A percentile compares a stretch with the other conserved stretches of the same genome.
These are phyloP conservation scores for Arnoldichthys spilopterus DNA, from an alignment of 2,797 vertebrate genomes.

Conservation along the genomic window DNA sequence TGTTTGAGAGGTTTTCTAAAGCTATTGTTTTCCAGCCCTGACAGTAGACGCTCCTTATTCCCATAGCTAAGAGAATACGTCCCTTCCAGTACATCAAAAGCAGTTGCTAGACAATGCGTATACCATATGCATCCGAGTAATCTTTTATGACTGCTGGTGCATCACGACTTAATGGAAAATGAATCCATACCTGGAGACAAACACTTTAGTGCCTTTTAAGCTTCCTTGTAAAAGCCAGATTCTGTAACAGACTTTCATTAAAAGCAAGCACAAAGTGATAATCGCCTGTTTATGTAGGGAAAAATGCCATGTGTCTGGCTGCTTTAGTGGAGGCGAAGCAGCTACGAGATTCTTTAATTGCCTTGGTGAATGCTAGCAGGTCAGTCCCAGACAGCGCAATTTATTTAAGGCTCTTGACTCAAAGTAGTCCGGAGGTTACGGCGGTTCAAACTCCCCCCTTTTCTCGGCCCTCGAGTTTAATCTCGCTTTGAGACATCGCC, in stretches of 20 bases:
- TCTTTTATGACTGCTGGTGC: not conserved
- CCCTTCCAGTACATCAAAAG: not conserved
- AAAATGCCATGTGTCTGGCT: not conserved
- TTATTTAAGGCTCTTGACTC: conserved; percentile 26
- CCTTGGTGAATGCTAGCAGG: not conserved
- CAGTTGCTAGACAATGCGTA: not conserved
- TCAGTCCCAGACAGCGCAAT: conserved; percentile 31
- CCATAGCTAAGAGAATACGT: too few relatives aligned
- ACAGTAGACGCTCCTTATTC: too few relatives aligned
- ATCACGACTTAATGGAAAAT: not conserved
- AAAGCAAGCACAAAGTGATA: conserved; percentile 33
- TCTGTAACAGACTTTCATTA: conserved; percentile 34
- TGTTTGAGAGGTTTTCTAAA: too few relatives aligned
- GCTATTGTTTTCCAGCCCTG: too few relatives aligned
- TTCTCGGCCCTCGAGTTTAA: conserved; percentile 29
- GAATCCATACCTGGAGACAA: conserved; percentile 3
- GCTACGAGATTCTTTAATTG: conserved; percentile 7
- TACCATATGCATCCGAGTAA: too few relatives aligned
- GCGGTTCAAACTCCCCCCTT: not conserved
- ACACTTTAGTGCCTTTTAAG: conserved; percentile 14
- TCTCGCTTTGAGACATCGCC: conserved; percentile 33
- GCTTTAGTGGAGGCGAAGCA: conserved; percentile 16
- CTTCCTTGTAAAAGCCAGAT: not conserved
- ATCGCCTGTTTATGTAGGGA: conserved; percentile 44
- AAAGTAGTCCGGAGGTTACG: conserved; percentile 31